These are phyloP conservation scores for Andinoacara biseriatus DNA, from an alignment of 2,113 vertebrate genomes.

Conservation along the genomic window DNA sequence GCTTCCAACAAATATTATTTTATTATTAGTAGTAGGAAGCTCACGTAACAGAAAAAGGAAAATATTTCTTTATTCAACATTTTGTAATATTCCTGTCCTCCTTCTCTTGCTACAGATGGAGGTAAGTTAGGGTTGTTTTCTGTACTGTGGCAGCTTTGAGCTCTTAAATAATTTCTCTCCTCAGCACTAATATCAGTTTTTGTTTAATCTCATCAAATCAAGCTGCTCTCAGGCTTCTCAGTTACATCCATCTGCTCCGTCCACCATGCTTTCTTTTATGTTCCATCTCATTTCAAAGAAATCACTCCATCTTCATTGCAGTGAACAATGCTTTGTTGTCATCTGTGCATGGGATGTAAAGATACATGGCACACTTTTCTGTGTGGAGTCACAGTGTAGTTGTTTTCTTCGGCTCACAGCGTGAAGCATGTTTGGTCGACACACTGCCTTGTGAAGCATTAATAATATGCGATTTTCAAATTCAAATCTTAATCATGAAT, in stretches of 20 bases:
- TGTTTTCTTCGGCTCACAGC: conserved; percentile 41
- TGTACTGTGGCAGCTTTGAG: conserved; percentile 46
- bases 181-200: conserved; percentile 37
- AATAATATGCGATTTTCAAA: background rate
- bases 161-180: conserved; percentile 33
- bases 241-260: conserved; percentile 14
- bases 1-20: background rate
- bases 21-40: background rate
- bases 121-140: conserved; percentile 77
- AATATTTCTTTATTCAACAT: conserved; percentile 26
- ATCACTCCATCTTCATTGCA: conserved; percentile 55
- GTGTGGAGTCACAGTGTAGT: conserved; percentile 38
- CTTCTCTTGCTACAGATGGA: conserved; percentile 81
- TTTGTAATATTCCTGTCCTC: conserved; percentile 71
- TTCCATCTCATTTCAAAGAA: conserved; percentile 23
- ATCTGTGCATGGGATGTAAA: conserved; percentile 65
- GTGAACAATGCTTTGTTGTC: conserved; percentile 53
- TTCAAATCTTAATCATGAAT: background rate
- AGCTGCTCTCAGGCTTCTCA: conserved; percentile 37
- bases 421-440: conserved; percentile 57
- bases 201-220: conserved; percentile 45
- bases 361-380: conserved; percentile 15
- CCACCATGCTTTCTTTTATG: conserved; percentile 37
- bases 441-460: background rate
- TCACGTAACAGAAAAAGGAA: conserved; percentile 8